Evolutionary conservation across 1,140 invertebrate species (phyloP).

Genomic region (Portunus trituberculatus): DNA sequence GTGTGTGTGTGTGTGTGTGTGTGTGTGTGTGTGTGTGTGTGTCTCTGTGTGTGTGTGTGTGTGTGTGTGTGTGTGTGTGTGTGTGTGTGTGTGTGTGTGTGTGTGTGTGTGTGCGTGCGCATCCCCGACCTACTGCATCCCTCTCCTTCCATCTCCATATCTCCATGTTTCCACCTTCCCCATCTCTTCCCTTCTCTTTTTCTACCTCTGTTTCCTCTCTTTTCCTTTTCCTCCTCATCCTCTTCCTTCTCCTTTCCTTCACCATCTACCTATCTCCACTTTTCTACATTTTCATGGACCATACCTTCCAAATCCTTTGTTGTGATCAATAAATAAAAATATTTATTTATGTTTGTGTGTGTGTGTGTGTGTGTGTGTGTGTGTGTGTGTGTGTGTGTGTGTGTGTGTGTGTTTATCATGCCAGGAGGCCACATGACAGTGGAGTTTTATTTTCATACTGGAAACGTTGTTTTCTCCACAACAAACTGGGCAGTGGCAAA

Average conservation of each 20-base stretch:
- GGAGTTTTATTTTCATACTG: not conserved
- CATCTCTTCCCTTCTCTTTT: not conserved
- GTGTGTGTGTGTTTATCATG: not conserved
- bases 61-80: constrained; percentile 40
- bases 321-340: not conserved
- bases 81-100: constrained; percentile 38
- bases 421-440: not conserved
- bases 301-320: not conserved
- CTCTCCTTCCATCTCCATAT: too few species aligned
- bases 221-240: not conserved
- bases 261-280: not conserved
- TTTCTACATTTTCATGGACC: not conserved
- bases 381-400: constrained; percentile 40
- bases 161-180: too few species aligned
- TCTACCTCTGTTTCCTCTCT: not conserved
- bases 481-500: not conserved
- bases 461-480: not conserved
- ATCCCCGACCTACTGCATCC: not conserved
- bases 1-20: constrained; percentile 34
- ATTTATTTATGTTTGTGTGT: not conserved
- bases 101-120: constrained; percentile 14
- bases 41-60: constrained; percentile 32
- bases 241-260: not conserved
- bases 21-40: constrained; percentile 36
- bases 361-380: constrained; percentile 39